Evolutionary conservation across 1,140 invertebrate species (phyloP).

Genomic region (Caenorhabditis briggsae): DNA sequence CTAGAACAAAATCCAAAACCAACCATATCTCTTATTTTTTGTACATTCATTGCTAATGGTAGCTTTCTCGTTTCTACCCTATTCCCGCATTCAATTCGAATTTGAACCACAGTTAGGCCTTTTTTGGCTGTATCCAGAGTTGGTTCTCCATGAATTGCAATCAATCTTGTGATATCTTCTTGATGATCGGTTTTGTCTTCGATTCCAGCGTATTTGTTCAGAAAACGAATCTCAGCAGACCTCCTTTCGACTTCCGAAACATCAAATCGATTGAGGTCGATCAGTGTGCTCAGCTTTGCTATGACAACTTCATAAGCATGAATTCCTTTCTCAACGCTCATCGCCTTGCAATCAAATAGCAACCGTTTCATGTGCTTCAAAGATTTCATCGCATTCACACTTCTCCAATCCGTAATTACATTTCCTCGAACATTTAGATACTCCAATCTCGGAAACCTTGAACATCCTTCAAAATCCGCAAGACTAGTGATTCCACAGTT

Average conservation of each 20-base stretch:
- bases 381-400: slow-evolving; percentile 43
- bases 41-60: slow-evolving; percentile 31
- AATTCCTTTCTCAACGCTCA: slow-evolving; percentile 49
- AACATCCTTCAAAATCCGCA: background rate
- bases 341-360: slow-evolving; percentile 50
- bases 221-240: slow-evolving; percentile 63
- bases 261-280: slow-evolving; percentile 63
- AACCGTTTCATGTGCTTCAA: slow-evolving; percentile 53
- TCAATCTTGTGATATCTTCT: slow-evolving; percentile 31
- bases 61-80: background rate
- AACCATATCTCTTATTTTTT: slow-evolving; percentile 49
- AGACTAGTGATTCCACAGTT: slow-evolving; percentile 47
- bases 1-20: background rate
- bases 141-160: slow-evolving; percentile 46
- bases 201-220: slow-evolving; percentile 62
- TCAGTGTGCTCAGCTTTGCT: slow-evolving; percentile 59
- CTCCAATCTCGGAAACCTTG: slow-evolving; percentile 43
- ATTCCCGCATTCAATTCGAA: slow-evolving; percentile 43
- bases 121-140: slow-evolving; percentile 37
- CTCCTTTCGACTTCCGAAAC: slow-evolving; percentile 59
- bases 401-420: slow-evolving; percentile 54
- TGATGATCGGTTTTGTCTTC: background rate
- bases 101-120: slow-evolving; percentile 28
- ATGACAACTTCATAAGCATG: slow-evolving; percentile 53
- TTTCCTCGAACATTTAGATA: slow-evolving; percentile 50